Evolutionary conservation across 2,888 invertebrate species (phyloP), one percentile per base, ranked within the genome.

Genomic region (Tetanocera ferruginea): DNA sequence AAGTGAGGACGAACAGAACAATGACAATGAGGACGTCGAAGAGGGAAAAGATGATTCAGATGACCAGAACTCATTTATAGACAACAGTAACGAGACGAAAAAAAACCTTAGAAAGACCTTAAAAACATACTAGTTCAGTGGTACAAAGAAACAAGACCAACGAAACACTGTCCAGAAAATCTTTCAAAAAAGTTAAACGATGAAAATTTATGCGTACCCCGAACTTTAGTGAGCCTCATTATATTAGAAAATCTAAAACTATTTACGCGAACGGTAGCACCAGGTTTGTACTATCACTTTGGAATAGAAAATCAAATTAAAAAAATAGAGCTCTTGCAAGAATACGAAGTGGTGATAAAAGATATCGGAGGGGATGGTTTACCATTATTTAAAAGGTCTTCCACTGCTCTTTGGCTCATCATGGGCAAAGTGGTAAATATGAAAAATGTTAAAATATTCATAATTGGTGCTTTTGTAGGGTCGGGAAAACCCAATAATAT

Each of bases 401-500:
- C 6, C 19, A 52, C 19, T 2, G 11, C n/a, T 52, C 19, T 52
- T 19, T 52, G 52, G 52, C 52, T 17, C 5, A 52, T 52, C 6
- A 19, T 52, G 19, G 52, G 52, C 4, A 52, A 52, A 52, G 17
- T 17, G 19, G 52, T 52, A 8, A 52, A 52, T 52, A 19, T 52
- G 37, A 37, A 37, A n/a, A 57, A 72, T 9, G 19, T 57, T 31
- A 55, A 72, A 19, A 51, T 74, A 9, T 74, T 74, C 49, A 11
- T 62, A 51, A 62, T 74, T 9, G 73, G 73, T 3, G 34, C 37
- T 19, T 64, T 25, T 51, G 51, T 74, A 11, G 73, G 73, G 2
- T 43, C 25, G 11, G 62, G 43, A 51, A 74, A 74, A 17, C 73
- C 73, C 17, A 43, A 49, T 74, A n/a, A 49, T 51, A 62, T 74